These are phyloP conservation scores for Noctua pronuba DNA, from an alignment of 2,888 invertebrate genomes.

Conservation along the genomic window DNA sequence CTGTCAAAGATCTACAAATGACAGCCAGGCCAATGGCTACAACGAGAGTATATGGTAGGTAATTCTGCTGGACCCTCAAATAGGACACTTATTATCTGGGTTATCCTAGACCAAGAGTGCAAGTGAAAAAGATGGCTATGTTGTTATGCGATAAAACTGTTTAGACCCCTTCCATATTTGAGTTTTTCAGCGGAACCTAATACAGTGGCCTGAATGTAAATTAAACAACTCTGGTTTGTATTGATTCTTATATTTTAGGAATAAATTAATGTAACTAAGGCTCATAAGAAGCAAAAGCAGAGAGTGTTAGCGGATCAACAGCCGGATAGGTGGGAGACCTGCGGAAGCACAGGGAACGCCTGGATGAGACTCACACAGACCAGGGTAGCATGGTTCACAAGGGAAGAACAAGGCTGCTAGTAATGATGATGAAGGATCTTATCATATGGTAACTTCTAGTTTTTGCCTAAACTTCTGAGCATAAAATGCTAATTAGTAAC, in stretches of 20 bases:
- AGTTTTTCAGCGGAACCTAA: too few species aligned
- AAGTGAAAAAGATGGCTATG: too few species aligned
- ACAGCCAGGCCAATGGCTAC: too few species aligned
- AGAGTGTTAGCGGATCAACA: neutral
- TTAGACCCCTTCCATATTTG: too few species aligned
- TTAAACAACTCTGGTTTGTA: neutral
- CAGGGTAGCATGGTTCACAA: neutral
- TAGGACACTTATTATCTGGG: too few species aligned
- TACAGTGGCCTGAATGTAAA: too few species aligned
- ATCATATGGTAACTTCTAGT: neutral
- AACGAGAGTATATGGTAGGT: too few species aligned
- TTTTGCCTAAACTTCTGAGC: neutral
- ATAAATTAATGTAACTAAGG: neutral
- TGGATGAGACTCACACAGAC: neutral
- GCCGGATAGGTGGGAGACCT: neutral
- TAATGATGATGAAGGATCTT: neutral
- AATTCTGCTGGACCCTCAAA: too few species aligned
- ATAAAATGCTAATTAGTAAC: neutral
- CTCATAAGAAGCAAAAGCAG: neutral
- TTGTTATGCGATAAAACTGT: too few species aligned
- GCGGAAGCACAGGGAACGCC: fast-evolving
- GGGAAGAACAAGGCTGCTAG: neutral
- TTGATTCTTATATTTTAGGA: neutral
- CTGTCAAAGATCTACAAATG: too few species aligned
- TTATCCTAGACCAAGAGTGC: too few species aligned